Base-by-base conservation (phyloP, 1,140 invertebrate species). In the Gryllus bimaculatus region DNA sequence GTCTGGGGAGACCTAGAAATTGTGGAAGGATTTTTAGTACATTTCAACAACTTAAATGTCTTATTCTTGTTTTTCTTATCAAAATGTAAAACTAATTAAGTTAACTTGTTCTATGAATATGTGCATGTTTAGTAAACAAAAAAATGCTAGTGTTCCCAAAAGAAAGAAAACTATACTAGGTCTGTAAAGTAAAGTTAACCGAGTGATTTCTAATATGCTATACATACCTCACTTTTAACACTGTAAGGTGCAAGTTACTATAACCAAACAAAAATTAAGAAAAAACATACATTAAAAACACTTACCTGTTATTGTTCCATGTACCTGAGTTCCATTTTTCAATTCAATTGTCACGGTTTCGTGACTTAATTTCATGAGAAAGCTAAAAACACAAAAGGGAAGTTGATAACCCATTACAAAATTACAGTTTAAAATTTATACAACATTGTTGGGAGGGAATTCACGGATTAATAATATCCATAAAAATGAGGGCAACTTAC, bases 311-410 rank as follows among this genome's bases (percentile, higher is more conserved):
- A 99, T 97, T 15, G 97, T 99, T 78, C 97, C 97, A 84, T 97
- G 95, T 6, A 99, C 96, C 86, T 97, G 95, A 76, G 98, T 99
- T 7, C 98, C 98, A 91, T 99, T 99, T 88, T 99, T 99, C 54
- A 99, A 86, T 87, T 99, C 98, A 84, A 99, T 97, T 8, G 97
- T 99, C 15, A 99, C 98, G 18, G 98, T 99, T 88, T 99, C 98
- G 87, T 99, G 98, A 88, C 97, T 99, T 47, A 99, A 88, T 89
- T 99, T 99, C 98, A 99, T 99, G 80, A 99, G 90, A 94, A 99
- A 99, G 84, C 98, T 94, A 79, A 73, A 79, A 79, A 77, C 20
- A 15, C 8, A 77, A 54, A 48, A 39, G 13, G n/a, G 3, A 73
- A 73, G 26, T 39, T 39, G 26, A 66, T 66, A 13, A 66, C 0